Evolutionary conservation across 2,797 vertebrate species (phyloP).

Genomic region (Clarias platycephalus): DNA sequence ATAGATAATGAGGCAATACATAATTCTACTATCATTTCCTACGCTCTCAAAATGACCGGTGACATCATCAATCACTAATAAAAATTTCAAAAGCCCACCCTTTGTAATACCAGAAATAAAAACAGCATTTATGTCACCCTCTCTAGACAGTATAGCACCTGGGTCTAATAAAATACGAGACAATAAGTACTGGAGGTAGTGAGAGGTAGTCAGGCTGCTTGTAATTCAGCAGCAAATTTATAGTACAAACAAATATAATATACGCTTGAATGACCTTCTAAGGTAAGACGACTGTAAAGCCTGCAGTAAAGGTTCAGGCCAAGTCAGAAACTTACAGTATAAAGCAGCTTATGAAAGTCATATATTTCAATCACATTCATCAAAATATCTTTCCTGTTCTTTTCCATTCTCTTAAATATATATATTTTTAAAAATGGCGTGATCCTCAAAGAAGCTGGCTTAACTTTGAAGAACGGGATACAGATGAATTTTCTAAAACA

Average conservation of each 20-base stretch:
- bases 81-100: background rate
- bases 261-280: slow-evolving; percentile 2
- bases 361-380: slow-evolving; percentile 8
- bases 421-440: background rate
- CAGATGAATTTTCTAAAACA: slow-evolving; percentile 7
- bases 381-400: slow-evolving; percentile 1
- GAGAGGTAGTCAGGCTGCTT: slow-evolving; percentile 32
- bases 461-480: slow-evolving; percentile 9
- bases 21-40: background rate
- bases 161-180: slow-evolving; percentile 39
- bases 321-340: background rate
- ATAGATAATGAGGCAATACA: background rate
- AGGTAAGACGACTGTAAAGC: background rate
- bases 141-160: slow-evolving; percentile 29
- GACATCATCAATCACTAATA: background rate
- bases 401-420: background rate
- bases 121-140: slow-evolving; percentile 18
- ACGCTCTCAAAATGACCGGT: background rate
- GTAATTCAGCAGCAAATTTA: slow-evolving; percentile 33
- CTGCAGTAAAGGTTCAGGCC: slow-evolving; percentile 4
- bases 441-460: background rate
- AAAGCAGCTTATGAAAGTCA: slow-evolving; percentile 13
- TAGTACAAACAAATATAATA: slow-evolving; percentile 18
- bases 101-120: slow-evolving; percentile 21
- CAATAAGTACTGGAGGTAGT: slow-evolving; percentile 10